Percentiles rank a stretch among this genome's conserved stretches.
Conservation (phyloP, 1,140 invertebrate species). For the Caenorhabditis elegans region DNA sequence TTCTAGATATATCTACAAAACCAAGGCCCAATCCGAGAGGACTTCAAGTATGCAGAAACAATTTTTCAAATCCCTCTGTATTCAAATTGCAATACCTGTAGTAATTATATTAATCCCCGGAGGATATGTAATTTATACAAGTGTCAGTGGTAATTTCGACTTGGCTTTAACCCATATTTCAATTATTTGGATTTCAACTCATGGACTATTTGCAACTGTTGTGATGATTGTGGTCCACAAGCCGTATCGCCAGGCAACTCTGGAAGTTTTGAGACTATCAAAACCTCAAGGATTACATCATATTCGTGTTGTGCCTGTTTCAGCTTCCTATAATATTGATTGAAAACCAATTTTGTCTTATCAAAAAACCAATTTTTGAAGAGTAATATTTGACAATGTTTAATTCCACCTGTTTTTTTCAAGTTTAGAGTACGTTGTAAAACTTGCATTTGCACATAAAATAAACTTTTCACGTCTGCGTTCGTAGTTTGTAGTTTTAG, state of each 20-base stretch:
- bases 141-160: neutral
- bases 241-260: neutral
- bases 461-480: too few species aligned
- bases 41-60: neutral
- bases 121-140: neutral
- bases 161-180: neutral
- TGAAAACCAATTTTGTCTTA: too few species aligned
- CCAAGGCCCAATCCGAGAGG: neutral
- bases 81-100: neutral
- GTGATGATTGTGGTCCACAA: neutral
- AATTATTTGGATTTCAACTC: neutral
- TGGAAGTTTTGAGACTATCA: too few species aligned
- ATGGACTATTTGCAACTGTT: neutral
- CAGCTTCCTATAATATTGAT: too few species aligned
- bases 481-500: too few species aligned
- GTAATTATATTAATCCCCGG: neutral
- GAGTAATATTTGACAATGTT: too few species aligned
- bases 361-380: too few species aligned
- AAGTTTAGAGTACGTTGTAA: too few species aligned
- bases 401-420: too few species aligned
- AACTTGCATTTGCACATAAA: too few species aligned
- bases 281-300: too few species aligned
- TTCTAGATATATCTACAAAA: neutral
- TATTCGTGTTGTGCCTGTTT: too few species aligned
- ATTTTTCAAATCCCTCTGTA: neutral